Evolutionary conservation across 2,113 vertebrate species (phyloP).

Genomic region (Mastomys coucha): DNA sequence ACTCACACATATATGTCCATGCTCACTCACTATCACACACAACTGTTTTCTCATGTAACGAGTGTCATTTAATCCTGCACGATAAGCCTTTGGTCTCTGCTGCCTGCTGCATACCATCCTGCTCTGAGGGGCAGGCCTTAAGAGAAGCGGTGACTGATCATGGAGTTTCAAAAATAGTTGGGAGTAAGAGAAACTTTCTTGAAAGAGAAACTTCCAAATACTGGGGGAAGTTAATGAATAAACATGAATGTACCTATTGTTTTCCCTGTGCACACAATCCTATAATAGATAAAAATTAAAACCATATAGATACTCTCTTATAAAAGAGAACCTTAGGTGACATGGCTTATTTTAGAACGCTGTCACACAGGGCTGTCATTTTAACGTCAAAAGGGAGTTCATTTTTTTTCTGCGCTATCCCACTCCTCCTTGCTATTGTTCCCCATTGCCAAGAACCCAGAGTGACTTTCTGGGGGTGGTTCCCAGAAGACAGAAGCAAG

Average conservation of each 20-base stretch:
- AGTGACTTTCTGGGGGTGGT: slow-evolving; percentile 69
- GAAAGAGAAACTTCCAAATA: neutral
- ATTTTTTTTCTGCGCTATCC: neutral
- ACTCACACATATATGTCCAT: neutral
- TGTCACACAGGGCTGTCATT: slow-evolving; percentile 76
- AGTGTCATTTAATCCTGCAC: neutral
- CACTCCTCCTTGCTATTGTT: slow-evolving; percentile 30
- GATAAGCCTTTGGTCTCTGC: neutral
- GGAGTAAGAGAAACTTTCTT: slow-evolving; percentile 50
- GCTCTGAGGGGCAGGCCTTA: neutral
- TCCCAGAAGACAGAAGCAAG: neutral
- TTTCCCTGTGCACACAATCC: neutral
- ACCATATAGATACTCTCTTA: slow-evolving; percentile 59
- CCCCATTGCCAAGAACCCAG: neutral
- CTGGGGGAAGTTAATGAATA: slow-evolving; percentile 55
- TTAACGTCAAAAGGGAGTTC: slow-evolving; percentile 45
- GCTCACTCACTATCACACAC: neutral
- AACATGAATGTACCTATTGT: slow-evolving; percentile 62
- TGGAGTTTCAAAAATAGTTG: neutral
- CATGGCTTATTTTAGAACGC: slow-evolving; percentile 69
- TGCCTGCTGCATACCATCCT: neutral
- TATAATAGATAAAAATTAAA: slow-evolving; percentile 34
- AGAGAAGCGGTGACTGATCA: neutral
- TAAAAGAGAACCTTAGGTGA: slow-evolving; percentile 65
- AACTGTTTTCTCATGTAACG: neutral